Evolutionary conservation across 2,797 vertebrate genomes (phyloP), one percentile per base, ranked within the genome.

Genomic region (Chlorospingus semifuscus): DNA sequence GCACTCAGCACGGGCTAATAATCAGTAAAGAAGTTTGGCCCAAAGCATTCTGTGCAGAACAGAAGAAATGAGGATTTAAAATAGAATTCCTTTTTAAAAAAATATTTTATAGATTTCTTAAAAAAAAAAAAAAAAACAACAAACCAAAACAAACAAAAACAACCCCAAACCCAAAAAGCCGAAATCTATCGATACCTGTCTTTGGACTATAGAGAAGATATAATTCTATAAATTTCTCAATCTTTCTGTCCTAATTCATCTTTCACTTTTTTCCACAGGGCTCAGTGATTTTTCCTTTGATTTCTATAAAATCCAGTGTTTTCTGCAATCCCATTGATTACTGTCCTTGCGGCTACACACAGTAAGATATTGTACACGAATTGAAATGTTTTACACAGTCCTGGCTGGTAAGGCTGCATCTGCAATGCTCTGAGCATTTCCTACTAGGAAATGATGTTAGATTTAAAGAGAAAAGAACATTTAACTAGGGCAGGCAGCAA

Each of bases 401-500:
- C 47, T 95, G 3, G 4, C 46, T 81, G 32, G 37, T 53, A 81
- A 90, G 32, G 39, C 30, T 64, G 23, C 26, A 47, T 49, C 37
- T 47, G 29, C 34, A 72, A 34, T 32, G 26, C 74, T 87, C 70
- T 56, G 63, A 90, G 55, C 63, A 66, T 60, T 74, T 36, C 52
- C 52, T 56, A 27, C n/a, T 15, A 76, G 36, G 52, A 92, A 72
- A 63, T 47, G 3, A 2, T 19, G 23, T 46, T 72, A 76, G 36
- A 42, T 87, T 89, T 69, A 69, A 84, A 71, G 61, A 53, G 92
- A 82, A 93, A 78, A 53, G 30, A 86, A 7, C n/a, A 55, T 20
- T 72, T 55, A 89, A 87, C 29, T 89, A 84, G 74, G 60, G 47
- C 66, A 89, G 81, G 29, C 75, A 93, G 70, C 63, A 94, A 90